Conservation (phyloP, 1,140 invertebrate genomes). For the Aphaenogaster floridana region DNA sequence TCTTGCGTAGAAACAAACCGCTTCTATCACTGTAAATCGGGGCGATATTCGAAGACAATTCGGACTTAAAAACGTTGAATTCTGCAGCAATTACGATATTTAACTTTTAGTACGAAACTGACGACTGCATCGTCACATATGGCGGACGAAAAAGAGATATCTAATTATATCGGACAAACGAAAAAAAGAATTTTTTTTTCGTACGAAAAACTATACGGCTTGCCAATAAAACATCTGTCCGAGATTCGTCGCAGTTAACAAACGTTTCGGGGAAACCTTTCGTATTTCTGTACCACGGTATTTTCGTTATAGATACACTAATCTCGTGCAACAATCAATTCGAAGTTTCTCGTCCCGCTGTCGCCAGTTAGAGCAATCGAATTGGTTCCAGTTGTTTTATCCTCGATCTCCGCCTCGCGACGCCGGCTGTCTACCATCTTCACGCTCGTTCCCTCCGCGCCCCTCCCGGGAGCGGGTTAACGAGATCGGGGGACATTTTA, state of each 20-base stretch:
- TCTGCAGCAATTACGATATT: not conserved
- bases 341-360: not conserved
- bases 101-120: not conserved
- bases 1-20: too few relatives aligned
- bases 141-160: not conserved
- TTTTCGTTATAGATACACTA: conserved; percentile 19
- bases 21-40: not conserved
- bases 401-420: conserved; percentile 28
- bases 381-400: conserved; percentile 53
- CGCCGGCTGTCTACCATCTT: conserved; percentile 9
- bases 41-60: not conserved
- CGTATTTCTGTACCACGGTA: conserved; percentile 5
- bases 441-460: not conserved
- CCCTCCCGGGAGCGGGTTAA: conserved; percentile 71
- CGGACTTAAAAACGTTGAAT: not conserved
- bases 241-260: not conserved
- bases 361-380: conserved; percentile 38
- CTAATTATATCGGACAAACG: not conserved
- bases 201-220: not conserved
- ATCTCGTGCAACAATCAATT: conserved; percentile 9
- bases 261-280: not conserved
- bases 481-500: conserved; percentile 82
- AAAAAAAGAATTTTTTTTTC: not conserved
- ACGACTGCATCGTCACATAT: not conserved
- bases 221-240: not conserved